These are phyloP conservation scores for Lycopodina hypogea DNA, from an alignment of 37 sponge, comb jelly and placozoan species.

Conservation along the genomic window DNA sequence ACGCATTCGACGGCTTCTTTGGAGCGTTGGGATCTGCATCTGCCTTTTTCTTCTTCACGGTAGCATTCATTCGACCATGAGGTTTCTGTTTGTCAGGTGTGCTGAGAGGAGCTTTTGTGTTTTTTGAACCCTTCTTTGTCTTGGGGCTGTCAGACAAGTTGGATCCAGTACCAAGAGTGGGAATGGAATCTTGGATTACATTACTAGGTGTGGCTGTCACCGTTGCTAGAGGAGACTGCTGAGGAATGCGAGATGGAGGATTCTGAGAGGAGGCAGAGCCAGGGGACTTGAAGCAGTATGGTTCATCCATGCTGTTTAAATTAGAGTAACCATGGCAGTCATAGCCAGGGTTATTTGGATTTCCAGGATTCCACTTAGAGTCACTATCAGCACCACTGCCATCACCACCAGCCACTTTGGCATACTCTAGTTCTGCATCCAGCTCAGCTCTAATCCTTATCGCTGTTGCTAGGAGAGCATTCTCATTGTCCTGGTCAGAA, in stretches of 20 bases:
- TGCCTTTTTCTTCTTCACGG: slow-evolving; percentile 18
- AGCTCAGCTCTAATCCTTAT: slow-evolving; percentile 16
- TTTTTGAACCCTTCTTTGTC: slow-evolving; percentile 10
- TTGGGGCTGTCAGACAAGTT: neutral
- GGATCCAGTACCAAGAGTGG: neutral
- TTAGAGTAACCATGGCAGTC: neutral
- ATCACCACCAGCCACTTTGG: neutral
- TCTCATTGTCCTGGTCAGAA: neutral
- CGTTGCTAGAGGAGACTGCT: slow-evolving; percentile 2
- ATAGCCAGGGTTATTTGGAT: neutral
- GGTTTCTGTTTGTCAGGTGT: neutral
- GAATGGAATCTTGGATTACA: slow-evolving; percentile 4
- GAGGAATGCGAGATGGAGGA: neutral
- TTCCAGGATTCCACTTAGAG: neutral
- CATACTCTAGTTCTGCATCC: neutral
- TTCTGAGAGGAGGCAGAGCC: neutral
- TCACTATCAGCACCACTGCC: too few relatives aligned
- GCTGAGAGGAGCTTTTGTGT: neutral
- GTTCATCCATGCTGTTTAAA: neutral
- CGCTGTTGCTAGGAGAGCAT: neutral
- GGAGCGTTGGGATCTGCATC: slow-evolving; percentile 66
- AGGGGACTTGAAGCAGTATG: neutral
- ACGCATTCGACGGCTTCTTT: slow-evolving; percentile 78
- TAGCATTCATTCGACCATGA: neutral
- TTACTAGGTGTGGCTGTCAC: slow-evolving; percentile 2